Conservation (phyloP, 92 coral and sea anemone species). For the Metridium senile region DNA sequence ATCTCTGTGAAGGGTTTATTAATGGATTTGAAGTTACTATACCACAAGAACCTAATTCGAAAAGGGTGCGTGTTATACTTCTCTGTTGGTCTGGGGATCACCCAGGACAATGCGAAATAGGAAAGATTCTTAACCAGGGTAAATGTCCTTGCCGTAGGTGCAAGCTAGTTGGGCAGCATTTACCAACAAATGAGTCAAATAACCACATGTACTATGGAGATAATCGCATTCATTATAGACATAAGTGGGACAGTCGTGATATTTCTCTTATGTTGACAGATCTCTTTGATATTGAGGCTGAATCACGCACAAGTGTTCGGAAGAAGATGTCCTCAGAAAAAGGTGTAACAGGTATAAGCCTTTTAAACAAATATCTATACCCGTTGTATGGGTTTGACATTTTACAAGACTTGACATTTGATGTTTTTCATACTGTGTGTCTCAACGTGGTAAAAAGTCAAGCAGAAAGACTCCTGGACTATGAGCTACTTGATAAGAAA, state of each 20-base stretch:
- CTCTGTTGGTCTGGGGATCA: slow-evolving; percentile 68
- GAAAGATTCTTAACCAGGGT: slow-evolving; percentile 64
- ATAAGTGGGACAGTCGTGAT: slow-evolving; percentile 48
- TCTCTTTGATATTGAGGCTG: slow-evolving; percentile 62
- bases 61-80: slow-evolving; percentile 47
- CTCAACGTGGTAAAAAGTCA: slow-evolving; percentile 70
- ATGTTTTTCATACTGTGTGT: slow-evolving; percentile 55
- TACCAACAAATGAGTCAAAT: slow-evolving; percentile 32
- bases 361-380: slow-evolving; percentile 59
- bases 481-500: slow-evolving; percentile 42
- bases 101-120: slow-evolving; percentile 72
- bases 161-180: slow-evolving; percentile 52
- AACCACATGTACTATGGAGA: slow-evolving; percentile 71
- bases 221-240: slow-evolving; percentile 53
- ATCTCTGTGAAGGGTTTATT: slow-evolving; percentile 53
- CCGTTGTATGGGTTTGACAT: slow-evolving; percentile 70
- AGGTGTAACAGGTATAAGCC: slow-evolving; percentile 59
- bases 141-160: slow-evolving; percentile 65
- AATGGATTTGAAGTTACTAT: slow-evolving; percentile 57
- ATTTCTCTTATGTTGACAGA: slow-evolving; percentile 42
- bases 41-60: slow-evolving; percentile 28
- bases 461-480: slow-evolving; percentile 37
- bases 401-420: slow-evolving; percentile 50
- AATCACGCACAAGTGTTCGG: slow-evolving; percentile 48
- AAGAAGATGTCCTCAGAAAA: slow-evolving; percentile 58